Conservation (phyloP, 1,140 invertebrate species). For the Anoplophora glabripennis region DNA sequence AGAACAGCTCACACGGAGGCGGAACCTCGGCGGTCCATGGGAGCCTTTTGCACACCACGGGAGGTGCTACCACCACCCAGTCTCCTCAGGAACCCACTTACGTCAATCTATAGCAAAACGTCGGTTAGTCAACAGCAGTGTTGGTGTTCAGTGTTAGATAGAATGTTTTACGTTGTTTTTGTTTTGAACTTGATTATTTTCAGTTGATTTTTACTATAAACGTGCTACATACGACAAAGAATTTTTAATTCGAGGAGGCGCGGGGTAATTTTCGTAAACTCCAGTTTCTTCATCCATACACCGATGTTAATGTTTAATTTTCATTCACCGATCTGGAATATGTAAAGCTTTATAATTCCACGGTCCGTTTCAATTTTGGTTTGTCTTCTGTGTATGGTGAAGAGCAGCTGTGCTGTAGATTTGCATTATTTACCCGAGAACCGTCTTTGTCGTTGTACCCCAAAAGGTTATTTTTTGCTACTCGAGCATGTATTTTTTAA, state of each 20-base stretch:
- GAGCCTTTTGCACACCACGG: constrained; percentile 48
- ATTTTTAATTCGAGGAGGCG: background rate
- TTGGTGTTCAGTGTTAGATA: constrained; percentile 44
- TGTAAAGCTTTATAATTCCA: too few relatives aligned
- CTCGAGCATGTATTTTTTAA: background rate
- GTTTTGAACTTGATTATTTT: constrained; percentile 2
- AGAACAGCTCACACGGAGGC: constrained; percentile 57
- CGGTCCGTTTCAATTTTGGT: too few relatives aligned
- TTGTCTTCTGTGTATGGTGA: background rate
- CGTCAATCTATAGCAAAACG: constrained; percentile 86
- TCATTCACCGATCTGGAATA: too few relatives aligned
- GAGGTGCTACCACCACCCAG: constrained; percentile 59
- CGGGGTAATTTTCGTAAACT: background rate
- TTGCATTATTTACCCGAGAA: background rate
- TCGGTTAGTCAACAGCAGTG: constrained; percentile 62
- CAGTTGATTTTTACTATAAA: background rate
- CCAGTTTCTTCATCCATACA: too few relatives aligned
- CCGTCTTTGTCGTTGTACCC: too few relatives aligned
- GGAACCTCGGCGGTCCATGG: constrained; percentile 57
- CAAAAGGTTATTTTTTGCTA: background rate
- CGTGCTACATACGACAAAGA: too few relatives aligned
- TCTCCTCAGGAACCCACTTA: constrained; percentile 88
- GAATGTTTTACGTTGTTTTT: background rate
- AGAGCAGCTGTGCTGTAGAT: too few relatives aligned
- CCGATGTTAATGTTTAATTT: too few relatives aligned